These are phyloP conservation scores for Coelopa frigida DNA, from an alignment of 1,140 invertebrate species.

Conservation along the genomic window DNA sequence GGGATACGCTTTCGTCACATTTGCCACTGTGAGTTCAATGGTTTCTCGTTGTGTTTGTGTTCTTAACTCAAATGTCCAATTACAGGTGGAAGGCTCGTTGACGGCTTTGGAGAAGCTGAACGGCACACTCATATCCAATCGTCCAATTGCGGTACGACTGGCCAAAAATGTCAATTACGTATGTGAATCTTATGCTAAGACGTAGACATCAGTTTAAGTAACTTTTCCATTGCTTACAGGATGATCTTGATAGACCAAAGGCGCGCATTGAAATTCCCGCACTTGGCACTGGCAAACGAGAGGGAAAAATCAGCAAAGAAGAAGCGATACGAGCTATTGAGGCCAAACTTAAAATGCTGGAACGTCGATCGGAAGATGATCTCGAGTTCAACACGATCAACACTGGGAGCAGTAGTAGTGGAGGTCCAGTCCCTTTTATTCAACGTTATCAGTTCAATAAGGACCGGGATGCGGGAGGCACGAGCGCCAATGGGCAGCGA, in stretches of 20 bases:
- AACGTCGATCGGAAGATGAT: constrained; percentile 62
- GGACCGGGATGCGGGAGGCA: constrained; percentile 44
- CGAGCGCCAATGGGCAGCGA: no score
- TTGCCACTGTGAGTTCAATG: constrained; percentile 46
- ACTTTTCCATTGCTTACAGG: no score
- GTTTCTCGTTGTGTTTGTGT: not conserved
- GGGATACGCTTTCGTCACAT: constrained; percentile 92
- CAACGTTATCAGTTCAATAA: constrained; percentile 48
- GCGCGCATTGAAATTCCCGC: constrained; percentile 67
- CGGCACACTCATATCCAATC: constrained; percentile 65
- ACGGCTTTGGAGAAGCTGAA: constrained; percentile 62
- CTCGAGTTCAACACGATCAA: constrained; percentile 43
- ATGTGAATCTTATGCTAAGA: constrained; percentile 21
- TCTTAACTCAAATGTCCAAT: not conserved
- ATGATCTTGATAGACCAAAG: constrained; percentile 65
- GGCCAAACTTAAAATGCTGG: constrained; percentile 75
- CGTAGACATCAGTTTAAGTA: not conserved
- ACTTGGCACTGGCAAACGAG: constrained; percentile 62
- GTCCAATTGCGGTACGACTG: constrained; percentile 71
- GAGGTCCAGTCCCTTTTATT: constrained; percentile 55
- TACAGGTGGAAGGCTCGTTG: constrained; percentile 27
- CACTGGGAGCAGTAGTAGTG: not conserved
- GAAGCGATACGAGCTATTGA: constrained; percentile 81
- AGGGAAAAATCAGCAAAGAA: constrained; percentile 63
- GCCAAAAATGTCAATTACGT: constrained; percentile 69